Percentiles rank a stretch among this genome's conserved stretches.
Evolutionary conservation across 1,140 invertebrate species (phyloP).

Genomic region (Calosoma granatense): DNA sequence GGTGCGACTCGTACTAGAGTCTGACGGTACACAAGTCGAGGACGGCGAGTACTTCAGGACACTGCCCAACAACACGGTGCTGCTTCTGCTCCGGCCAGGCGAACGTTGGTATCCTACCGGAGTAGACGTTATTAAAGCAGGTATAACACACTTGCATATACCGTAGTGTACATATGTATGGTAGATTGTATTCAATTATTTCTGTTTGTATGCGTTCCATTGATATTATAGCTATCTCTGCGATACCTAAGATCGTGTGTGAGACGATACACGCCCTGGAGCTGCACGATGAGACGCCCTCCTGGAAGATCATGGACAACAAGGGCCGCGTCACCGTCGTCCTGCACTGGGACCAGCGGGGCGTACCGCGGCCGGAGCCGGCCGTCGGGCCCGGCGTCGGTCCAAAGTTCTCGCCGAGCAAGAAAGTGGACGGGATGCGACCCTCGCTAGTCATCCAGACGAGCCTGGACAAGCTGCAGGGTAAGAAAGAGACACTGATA

Average conservation of each 20-base stretch:
- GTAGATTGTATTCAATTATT: too few species aligned
- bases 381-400: conserved; percentile 37
- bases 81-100: conserved; percentile 74
- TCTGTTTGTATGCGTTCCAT: too few species aligned
- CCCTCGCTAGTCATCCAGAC: conserved; percentile 66
- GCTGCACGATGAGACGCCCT: conserved; percentile 87
- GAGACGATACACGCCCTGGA: conserved; percentile 89
- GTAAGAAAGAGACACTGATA: conserved; percentile 43
- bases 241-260: conserved; percentile 92
- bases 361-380: conserved; percentile 44
- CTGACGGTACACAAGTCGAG: conserved; percentile 90
- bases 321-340: conserved; percentile 88
- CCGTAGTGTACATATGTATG: conserved; percentile 14
- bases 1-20: conserved; percentile 80
- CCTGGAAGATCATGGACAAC: conserved; percentile 96
- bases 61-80: conserved; percentile 79
- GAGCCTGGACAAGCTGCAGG: conserved; percentile 53
- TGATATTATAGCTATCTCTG: conserved; percentile 66
- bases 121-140: conserved; percentile 85
- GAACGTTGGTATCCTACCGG: conserved; percentile 87
- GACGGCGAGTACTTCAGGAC: conserved; percentile 90
- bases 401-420: conserved; percentile 53
- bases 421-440: conserved; percentile 44
- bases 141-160: conserved; percentile 35
- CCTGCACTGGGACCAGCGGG: conserved; percentile 82